Evolutionary conservation across 1,140 invertebrate species (phyloP).

Genomic region (Orius insidiosus): DNA sequence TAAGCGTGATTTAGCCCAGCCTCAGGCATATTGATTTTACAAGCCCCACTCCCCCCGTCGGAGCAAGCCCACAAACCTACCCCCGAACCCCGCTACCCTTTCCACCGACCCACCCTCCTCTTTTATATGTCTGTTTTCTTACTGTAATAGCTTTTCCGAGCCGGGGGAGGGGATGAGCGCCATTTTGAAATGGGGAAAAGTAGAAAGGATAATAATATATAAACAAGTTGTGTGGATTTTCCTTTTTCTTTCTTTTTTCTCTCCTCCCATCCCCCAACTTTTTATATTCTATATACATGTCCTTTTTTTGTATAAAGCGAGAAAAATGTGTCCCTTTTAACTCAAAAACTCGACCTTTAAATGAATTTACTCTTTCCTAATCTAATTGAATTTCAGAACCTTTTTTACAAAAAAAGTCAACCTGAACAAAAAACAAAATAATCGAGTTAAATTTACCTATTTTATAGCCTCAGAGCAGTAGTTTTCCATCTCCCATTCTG

Average conservation of each 20-base stretch:
- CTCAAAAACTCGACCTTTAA: too few species aligned
- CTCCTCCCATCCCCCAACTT: background rate
- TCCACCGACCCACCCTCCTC: background rate
- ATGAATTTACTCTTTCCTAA: too few species aligned
- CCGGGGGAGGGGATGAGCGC: slow-evolving; percentile 6
- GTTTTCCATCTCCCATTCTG: too few species aligned
- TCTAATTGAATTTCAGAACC: too few species aligned
- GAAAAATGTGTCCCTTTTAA: too few species aligned
- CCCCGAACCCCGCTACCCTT: background rate
- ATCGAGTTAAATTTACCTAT: too few species aligned
- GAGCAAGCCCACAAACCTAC: slow-evolving; percentile 11
- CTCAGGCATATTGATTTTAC: slow-evolving; percentile 14
- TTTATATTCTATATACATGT: too few species aligned
- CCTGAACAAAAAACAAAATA: too few species aligned
- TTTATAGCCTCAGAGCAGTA: too few species aligned
- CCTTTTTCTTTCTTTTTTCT: background rate
- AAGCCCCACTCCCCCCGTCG: slow-evolving; percentile 6
- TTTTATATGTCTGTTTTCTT: slow-evolving; percentile 16
- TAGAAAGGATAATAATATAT: slow-evolving; percentile 14
- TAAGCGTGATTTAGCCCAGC: slow-evolving; percentile 14
- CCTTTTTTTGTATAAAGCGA: too few species aligned
- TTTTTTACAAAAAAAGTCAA: too few species aligned
- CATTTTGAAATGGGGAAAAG: slow-evolving; percentile 12
- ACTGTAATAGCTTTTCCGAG: slow-evolving; percentile 15
- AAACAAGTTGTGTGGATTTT: slow-evolving; percentile 13